Percentiles rank a stretch among this genome's conserved stretches.
phyloP scores from a whole-genome alignment of 53 echinoderm and acorn worm genomes.

The Stichopus horrens region DNA sequence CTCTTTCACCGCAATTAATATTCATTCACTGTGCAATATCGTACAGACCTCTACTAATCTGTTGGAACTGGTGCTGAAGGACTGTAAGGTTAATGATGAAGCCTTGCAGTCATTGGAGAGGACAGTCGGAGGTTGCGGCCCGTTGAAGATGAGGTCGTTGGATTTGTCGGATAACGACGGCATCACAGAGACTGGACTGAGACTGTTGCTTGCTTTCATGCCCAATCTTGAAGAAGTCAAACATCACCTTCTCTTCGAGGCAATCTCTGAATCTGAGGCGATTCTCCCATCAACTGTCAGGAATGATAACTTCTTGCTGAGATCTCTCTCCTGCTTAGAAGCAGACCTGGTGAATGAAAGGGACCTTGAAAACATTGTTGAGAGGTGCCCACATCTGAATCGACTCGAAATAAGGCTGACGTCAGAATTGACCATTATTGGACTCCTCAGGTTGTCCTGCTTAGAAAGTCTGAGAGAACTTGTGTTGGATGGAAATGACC shows the following conservation, averaged over 20 bases:
- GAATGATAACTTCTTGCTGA: background rate
- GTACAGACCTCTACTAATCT: background rate
- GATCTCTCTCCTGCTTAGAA: slow-evolving; percentile 4
- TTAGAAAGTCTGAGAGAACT: background rate
- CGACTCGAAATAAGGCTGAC: slow-evolving; percentile 9
- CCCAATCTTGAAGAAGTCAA: background rate
- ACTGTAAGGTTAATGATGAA: slow-evolving; percentile 17
- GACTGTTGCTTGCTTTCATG: background rate
- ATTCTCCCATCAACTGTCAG: background rate
- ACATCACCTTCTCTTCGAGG: slow-evolving; percentile 23
- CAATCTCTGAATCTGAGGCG: background rate
- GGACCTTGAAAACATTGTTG: background rate
- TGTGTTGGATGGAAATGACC: background rate
- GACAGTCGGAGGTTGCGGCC: background rate
- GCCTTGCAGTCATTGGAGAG: background rate
- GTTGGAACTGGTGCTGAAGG: slow-evolving; percentile 10
- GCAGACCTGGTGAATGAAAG: background rate
- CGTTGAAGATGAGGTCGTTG: background rate
- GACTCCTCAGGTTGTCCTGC: background rate
- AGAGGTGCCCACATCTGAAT: background rate
- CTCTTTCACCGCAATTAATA: background rate
- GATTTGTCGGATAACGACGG: slow-evolving; percentile 8
- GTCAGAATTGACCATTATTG: background rate
- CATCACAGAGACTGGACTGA: slow-evolving; percentile 7
- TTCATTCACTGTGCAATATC: background rate